These are phyloP conservation scores for Pocota personata DNA, from an alignment of 2,888 invertebrate genomes.

Conservation along the genomic window DNA sequence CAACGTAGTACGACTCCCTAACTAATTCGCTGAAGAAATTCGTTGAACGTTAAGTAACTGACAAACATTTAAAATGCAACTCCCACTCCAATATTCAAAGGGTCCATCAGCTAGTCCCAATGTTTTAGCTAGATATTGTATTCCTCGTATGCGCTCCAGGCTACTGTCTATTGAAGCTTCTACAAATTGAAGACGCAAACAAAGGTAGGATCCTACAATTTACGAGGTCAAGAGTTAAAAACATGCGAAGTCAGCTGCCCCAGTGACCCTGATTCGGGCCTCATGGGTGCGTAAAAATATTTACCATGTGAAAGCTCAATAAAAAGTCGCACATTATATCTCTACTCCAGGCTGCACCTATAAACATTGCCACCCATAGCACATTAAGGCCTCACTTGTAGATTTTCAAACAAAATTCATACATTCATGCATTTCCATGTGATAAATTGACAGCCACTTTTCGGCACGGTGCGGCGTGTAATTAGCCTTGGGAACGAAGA, in stretches of 20 bases:
- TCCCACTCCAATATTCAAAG: no score
- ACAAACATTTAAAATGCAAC: no score
- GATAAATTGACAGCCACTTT: constrained; percentile 44
- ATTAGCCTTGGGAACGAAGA: constrained; percentile 30
- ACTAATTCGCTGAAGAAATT: no score
- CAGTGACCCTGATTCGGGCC: neutral
- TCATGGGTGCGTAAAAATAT: neutral
- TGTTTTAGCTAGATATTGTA: no score
- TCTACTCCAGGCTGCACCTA: neutral
- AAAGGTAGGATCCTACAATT: no score
- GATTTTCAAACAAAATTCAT: neutral
- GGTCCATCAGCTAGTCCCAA: no score
- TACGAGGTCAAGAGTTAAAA: no score
- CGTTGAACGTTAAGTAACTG: no score
- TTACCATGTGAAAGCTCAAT: neutral
- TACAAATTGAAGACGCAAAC: no score
- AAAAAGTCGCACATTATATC: neutral
- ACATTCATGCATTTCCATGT: neutral
- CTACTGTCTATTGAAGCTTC: no score
- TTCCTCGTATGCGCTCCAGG: no score
- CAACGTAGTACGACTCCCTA: no score
- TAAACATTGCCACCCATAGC: neutral
- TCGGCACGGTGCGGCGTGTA: constrained; percentile 12
- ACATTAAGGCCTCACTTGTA: neutral
- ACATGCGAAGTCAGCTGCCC: neutral